phyloP scores from a whole-genome alignment of 1,140 invertebrate genomes.

The Battus philenor region DNA sequence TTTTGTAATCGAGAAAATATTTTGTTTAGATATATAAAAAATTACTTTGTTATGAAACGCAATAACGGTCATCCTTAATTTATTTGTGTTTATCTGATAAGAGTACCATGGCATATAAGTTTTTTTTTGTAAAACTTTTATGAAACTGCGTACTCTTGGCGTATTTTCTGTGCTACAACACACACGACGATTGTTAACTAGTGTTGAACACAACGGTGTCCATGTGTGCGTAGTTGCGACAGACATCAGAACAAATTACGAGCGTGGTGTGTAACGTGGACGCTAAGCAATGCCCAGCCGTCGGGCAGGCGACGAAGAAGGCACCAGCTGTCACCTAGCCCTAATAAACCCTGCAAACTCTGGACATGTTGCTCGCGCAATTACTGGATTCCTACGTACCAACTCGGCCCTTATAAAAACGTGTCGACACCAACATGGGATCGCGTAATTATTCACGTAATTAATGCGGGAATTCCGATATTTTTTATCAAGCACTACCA shows the following conservation, averaged over 20 bases:
- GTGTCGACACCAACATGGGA: slow-evolving; percentile 21
- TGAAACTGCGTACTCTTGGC: too few relatives aligned
- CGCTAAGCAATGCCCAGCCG: not conserved
- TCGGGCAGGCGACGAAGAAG: not conserved
- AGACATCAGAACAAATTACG: not conserved
- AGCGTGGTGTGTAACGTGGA: not conserved
- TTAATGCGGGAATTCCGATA: slow-evolving; percentile 21
- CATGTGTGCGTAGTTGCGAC: too few relatives aligned
- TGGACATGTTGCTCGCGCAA: slow-evolving; percentile 1
- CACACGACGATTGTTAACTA: too few relatives aligned
- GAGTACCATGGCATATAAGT: too few relatives aligned
- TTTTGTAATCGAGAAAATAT: too few relatives aligned
- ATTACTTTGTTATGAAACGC: too few relatives aligned
- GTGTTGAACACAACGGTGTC: too few relatives aligned
- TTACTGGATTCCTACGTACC: slow-evolving; percentile 5
- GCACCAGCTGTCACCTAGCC: slow-evolving; percentile 6
- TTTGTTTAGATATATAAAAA: too few relatives aligned
- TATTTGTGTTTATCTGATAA: too few relatives aligned
- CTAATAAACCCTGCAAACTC: slow-evolving; percentile 8
- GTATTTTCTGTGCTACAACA: too few relatives aligned
- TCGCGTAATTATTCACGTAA: slow-evolving; percentile 22
- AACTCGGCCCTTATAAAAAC: slow-evolving; percentile 17
- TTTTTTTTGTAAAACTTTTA: too few relatives aligned
- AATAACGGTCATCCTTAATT: too few relatives aligned
- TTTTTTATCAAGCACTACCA: slow-evolving; percentile 13